Evolutionary conservation across 2,888 invertebrate species (phyloP).

Genomic region (Elaeidobius kamerunicus): DNA sequence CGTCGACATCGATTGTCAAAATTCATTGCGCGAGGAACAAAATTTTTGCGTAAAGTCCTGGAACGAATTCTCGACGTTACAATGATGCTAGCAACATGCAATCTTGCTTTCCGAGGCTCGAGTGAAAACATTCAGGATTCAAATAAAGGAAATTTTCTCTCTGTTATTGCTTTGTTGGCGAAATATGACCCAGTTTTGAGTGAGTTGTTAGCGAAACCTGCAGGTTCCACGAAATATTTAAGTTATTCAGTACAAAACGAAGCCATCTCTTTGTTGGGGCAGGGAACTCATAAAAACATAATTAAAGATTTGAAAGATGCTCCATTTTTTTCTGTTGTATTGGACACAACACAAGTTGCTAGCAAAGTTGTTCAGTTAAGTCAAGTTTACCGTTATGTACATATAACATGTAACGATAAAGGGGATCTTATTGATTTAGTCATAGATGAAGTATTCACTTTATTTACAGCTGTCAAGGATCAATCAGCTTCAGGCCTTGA

Average conservation of each 20-base stretch:
- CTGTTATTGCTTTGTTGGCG: neutral
- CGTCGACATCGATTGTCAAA: too few relatives aligned
- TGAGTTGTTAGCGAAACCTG: neutral
- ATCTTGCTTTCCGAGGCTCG: neutral
- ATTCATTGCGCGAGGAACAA: too few relatives aligned
- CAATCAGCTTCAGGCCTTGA: neutral
- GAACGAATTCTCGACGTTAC: neutral
- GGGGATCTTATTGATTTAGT: neutral
- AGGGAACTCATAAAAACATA: neutral
- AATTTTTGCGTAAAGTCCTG: neutral
- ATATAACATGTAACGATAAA: neutral
- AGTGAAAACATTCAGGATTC: neutral
- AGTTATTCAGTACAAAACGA: neutral
- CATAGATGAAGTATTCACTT: too few relatives aligned
- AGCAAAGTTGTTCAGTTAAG: neutral
- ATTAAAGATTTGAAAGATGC: neutral
- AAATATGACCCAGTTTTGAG: neutral
- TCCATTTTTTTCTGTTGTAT: neutral
- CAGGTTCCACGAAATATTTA: neutral
- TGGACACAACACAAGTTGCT: slow-evolving; percentile 5
- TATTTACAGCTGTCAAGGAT: slow-evolving; percentile 13
- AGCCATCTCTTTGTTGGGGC: neutral
- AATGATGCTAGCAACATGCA: neutral
- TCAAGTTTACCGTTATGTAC: neutral
- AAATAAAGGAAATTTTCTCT: neutral